A percentile compares a stretch with the other conserved stretches of the same genome.
phyloP scores from a whole-genome alignment of 2,113 vertebrate species.

The Meriones unguiculatus region DNA sequence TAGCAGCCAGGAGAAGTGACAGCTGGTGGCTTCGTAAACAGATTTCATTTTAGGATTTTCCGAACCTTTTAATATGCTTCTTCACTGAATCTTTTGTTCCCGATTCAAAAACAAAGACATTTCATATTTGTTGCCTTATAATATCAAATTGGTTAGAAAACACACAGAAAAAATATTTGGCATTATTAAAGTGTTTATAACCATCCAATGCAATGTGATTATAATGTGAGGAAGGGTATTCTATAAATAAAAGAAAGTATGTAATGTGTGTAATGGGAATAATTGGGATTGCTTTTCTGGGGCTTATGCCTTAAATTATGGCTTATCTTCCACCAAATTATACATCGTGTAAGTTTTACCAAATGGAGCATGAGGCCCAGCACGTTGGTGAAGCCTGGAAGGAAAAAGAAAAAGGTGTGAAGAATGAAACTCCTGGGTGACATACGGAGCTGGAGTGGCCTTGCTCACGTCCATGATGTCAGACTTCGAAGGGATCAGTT shows the following conservation, averaged over 20 bases:
- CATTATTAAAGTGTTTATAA: conserved; percentile 43
- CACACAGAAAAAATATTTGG: conserved; percentile 63
- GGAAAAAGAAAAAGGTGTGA: not conserved
- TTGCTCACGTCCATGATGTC: not conserved
- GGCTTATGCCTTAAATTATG: not conserved
- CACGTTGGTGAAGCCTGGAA: not conserved
- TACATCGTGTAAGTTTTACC: not conserved
- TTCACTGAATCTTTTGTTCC: conserved; percentile 81
- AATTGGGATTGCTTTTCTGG: not conserved
- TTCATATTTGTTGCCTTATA: conserved; percentile 82
- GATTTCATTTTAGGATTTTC: conserved; percentile 86
- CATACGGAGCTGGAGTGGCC: not conserved
- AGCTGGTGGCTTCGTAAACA: conserved; percentile 87
- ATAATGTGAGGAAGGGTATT: not conserved
- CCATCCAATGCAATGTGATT: not conserved
- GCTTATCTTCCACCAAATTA: not conserved
- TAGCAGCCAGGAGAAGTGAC: conserved; percentile 82
- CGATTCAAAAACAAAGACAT: conserved; percentile 76
- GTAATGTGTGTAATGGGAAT: not conserved
- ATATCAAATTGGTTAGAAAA: conserved; percentile 80
- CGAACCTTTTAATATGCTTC: conserved; percentile 85
- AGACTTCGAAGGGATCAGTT: not conserved
- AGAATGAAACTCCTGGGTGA: not conserved
- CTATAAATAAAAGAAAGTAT: not conserved
- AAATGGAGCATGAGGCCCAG: not conserved